Evolutionary conservation across 2,113 vertebrate genomes (phyloP).

Genomic region (Nibea coibor): DNA sequence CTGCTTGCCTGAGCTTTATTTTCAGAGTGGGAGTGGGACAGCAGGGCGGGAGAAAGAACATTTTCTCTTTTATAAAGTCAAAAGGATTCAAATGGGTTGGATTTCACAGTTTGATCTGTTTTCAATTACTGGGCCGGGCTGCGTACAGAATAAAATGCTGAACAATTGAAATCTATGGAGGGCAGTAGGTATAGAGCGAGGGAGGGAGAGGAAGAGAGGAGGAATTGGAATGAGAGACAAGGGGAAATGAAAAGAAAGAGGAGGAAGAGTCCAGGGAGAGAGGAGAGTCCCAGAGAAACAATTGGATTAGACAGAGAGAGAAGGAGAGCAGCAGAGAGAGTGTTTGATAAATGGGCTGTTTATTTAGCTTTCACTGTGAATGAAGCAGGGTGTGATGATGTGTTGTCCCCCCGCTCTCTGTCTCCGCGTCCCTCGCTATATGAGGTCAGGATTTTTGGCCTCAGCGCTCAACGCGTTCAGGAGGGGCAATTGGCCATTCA

Average conservation of each 20-base stretch:
- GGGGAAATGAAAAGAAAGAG: slow-evolving; percentile 56
- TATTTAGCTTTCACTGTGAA: slow-evolving; percentile 67
- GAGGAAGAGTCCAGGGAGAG: slow-evolving; percentile 49
- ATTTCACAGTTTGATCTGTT: slow-evolving; percentile 82
- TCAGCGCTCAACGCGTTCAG: slow-evolving; percentile 3
- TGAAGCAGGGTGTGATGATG: slow-evolving; percentile 61
- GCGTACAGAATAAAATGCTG: slow-evolving; percentile 60
- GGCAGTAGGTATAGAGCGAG: slow-evolving; percentile 37
- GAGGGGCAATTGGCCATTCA: slow-evolving; percentile 36
- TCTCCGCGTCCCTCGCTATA: slow-evolving; percentile 16
- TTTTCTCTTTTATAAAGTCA: slow-evolving; percentile 64
- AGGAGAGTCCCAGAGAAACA: slow-evolving; percentile 66
- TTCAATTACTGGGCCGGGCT: slow-evolving; percentile 70
- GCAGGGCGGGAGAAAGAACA: slow-evolving; percentile 29
- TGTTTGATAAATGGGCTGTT: slow-evolving; percentile 70
- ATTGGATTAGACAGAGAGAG: slow-evolving; percentile 65
- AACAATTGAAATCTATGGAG: slow-evolving; percentile 72
- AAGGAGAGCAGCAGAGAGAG: slow-evolving; percentile 22
- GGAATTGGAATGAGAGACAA: slow-evolving; percentile 41
- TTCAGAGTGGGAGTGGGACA: slow-evolving; percentile 60
- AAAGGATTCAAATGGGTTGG: slow-evolving; percentile 67
- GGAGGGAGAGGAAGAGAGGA: slow-evolving; percentile 17
- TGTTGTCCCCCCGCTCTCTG: slow-evolving; percentile 22
- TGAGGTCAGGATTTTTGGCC: slow-evolving; percentile 49
- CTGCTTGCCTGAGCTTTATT: slow-evolving; percentile 54